A percentile compares a stretch with the other conserved stretches of the same genome.
Evolutionary conservation across 2,797 vertebrate species (phyloP).

Genomic region (Phrynocephalus guinanensis): DNA sequence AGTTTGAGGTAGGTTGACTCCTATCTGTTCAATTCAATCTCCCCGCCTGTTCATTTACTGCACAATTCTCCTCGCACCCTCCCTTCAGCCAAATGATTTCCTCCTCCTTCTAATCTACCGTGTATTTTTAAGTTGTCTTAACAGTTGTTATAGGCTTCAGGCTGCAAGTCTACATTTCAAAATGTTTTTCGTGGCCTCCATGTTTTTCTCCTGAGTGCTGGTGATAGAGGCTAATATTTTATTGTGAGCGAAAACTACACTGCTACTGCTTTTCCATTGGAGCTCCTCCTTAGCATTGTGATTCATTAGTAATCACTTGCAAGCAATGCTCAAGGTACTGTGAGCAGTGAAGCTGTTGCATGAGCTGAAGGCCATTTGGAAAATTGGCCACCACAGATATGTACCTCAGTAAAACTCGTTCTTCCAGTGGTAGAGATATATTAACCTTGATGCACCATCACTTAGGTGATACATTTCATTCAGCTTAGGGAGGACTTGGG

Average conservation of each 20-base stretch:
- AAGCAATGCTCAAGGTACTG: constrained; percentile 34
- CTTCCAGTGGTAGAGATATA: not conserved
- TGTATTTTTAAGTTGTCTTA: constrained; percentile 77
- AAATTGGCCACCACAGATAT: not conserved
- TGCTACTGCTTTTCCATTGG: constrained; percentile 54
- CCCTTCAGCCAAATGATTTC: constrained; percentile 76
- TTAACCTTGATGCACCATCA: not conserved
- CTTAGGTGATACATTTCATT: not conserved
- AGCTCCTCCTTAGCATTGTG: constrained; percentile 64
- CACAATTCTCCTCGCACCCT: constrained; percentile 57
- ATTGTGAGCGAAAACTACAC: constrained; percentile 24
- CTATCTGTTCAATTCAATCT: constrained; percentile 72
- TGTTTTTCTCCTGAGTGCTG: constrained; percentile 53
- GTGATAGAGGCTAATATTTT: constrained; percentile 63
- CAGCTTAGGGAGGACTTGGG: not conserved
- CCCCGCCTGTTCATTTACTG: constrained; percentile 71
- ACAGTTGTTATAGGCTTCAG: constrained; percentile 75
- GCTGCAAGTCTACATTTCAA: constrained; percentile 67
- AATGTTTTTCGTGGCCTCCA: constrained; percentile 67
- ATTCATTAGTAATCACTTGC: constrained; percentile 63
- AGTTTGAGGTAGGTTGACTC: constrained; percentile 53
- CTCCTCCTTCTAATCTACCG: constrained; percentile 68
- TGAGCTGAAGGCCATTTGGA: not conserved
- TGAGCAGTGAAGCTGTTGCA: not conserved
- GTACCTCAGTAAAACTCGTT: not conserved